A percentile compares a stretch with the other conserved stretches of the same genome.
phyloP scores from a whole-genome alignment of 1,140 invertebrate species.

The Trichoplusia ni region DNA sequence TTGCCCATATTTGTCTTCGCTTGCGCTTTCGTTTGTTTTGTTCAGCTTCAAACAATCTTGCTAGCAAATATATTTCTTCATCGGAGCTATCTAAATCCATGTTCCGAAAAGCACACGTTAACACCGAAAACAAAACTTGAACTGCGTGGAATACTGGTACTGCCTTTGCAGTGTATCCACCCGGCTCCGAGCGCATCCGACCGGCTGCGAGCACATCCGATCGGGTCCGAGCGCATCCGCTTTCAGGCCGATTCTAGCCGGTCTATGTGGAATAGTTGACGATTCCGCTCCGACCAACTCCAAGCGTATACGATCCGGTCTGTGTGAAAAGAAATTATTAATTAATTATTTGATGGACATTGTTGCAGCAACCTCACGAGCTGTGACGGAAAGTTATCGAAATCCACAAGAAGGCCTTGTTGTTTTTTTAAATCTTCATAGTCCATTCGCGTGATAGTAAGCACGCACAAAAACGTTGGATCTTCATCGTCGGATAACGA shows the following conservation, averaged over 20 bases:
- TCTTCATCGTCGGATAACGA: constrained; percentile 89
- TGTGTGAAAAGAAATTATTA: neutral
- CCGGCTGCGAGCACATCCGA: too few species aligned
- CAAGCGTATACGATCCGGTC: constrained; percentile 25
- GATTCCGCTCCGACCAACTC: constrained; percentile 20
- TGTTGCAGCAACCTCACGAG: constrained; percentile 87
- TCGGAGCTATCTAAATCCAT: constrained; percentile 1
- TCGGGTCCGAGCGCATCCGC: too few species aligned
- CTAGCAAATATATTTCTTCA: constrained; percentile 10
- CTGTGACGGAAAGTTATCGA: constrained; percentile 89
- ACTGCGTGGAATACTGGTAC: too few species aligned
- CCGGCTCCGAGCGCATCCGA: too few species aligned
- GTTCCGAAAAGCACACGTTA: neutral
- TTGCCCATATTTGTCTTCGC: too few species aligned
- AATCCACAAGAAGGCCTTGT: constrained; percentile 90
- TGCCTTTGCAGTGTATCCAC: too few species aligned
- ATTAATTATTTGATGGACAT: constrained; percentile 82
- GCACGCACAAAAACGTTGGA: constrained; percentile 87
- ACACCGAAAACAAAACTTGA: too few species aligned
- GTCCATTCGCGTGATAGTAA: constrained; percentile 87
- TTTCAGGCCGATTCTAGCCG: too few species aligned
- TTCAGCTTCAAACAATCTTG: neutral
- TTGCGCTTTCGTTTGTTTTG: constrained; percentile 3
- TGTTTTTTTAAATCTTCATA: constrained; percentile 89
- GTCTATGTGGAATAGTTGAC: constrained; percentile 18